A percentile compares a stretch with the other conserved stretches of the same genome.
phyloP scores from a whole-genome alignment of 2,888 invertebrate genomes.

The Plemyria rubiginata region DNA sequence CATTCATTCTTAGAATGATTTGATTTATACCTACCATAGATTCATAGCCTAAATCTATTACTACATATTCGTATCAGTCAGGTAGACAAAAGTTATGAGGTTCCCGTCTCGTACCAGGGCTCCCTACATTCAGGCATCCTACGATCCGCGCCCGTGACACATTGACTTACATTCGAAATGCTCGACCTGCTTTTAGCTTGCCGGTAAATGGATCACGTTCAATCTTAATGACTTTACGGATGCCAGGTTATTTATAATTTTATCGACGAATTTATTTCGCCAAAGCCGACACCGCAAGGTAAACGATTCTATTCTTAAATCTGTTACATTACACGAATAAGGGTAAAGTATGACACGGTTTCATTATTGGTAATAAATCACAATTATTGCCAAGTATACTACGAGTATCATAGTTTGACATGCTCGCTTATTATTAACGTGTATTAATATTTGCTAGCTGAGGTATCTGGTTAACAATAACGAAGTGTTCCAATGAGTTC shows the following conservation, averaged over 20 bases:
- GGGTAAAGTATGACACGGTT: background rate
- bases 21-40: too few relatives aligned
- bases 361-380: background rate
- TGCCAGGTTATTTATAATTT: slow-evolving; percentile 19
- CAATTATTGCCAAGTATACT: background rate
- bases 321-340: background rate
- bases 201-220: slow-evolving; percentile 44
- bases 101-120: slow-evolving; percentile 24
- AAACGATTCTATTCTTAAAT: background rate
- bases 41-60: too few relatives aligned
- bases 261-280: slow-evolving; percentile 24
- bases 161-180: slow-evolving; percentile 61
- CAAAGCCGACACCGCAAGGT: background rate
- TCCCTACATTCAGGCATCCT: slow-evolving; percentile 52
- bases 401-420: background rate
- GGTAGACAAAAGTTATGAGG: too few relatives aligned
- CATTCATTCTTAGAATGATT: too few relatives aligned
- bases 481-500: slow-evolving; percentile 2
- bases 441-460: background rate
- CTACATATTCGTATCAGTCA: too few relatives aligned
- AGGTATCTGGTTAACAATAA: slow-evolving; percentile 2
- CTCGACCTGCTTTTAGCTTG: slow-evolving; percentile 50
- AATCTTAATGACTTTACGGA: slow-evolving; percentile 41
- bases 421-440: too few relatives aligned
- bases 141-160: slow-evolving; percentile 62